Percentiles rank a stretch among this genome's conserved stretches.
Conservation (phyloP, 2,888 invertebrate genomes). For the Corbicula japonica region DNA sequence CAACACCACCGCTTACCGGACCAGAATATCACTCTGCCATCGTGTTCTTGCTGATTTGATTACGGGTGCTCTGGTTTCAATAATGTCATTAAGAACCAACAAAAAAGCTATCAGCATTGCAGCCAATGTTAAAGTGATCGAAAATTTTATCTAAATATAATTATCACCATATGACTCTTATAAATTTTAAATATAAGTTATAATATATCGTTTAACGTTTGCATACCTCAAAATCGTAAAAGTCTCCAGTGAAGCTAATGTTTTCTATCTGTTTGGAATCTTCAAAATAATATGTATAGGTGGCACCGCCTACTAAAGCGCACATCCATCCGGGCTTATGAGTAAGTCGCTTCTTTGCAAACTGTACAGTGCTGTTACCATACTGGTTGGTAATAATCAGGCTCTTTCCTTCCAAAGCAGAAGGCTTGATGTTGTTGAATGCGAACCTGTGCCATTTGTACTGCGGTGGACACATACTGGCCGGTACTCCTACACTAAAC, state of each 20-base stretch:
- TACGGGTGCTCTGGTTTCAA: too few species aligned
- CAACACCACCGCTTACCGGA: too few species aligned
- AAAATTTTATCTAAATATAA: too few species aligned
- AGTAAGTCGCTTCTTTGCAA: conserved; percentile 75
- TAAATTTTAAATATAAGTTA: too few species aligned
- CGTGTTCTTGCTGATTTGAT: too few species aligned
- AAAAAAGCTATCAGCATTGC: too few species aligned
- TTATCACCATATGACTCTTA: too few species aligned
- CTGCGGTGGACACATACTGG: conserved; percentile 72
- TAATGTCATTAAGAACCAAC: too few species aligned
- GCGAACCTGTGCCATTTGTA: conserved; percentile 79
- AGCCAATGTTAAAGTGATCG: too few species aligned
- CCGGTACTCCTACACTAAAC: conserved; percentile 52
- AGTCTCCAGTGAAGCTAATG: conserved; percentile 78
- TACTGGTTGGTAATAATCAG: conserved; percentile 73
- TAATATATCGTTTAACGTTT: too few species aligned
- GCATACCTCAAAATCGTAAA: conserved; percentile 78
- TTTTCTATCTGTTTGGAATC: conserved; percentile 80
- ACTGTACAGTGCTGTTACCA: conserved; percentile 72
- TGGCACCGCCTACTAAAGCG: conserved; percentile 71
- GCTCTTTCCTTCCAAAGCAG: conserved; percentile 75
- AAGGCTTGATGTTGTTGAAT: conserved; percentile 78
- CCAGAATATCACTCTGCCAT: too few species aligned
- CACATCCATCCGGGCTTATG: conserved; percentile 83
- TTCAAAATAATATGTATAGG: conserved; percentile 73